A percentile compares a stretch with the other conserved stretches of the same genome.
Evolutionary conservation across 2,888 invertebrate species (phyloP).

Genomic region (Periphyllus acericola): DNA sequence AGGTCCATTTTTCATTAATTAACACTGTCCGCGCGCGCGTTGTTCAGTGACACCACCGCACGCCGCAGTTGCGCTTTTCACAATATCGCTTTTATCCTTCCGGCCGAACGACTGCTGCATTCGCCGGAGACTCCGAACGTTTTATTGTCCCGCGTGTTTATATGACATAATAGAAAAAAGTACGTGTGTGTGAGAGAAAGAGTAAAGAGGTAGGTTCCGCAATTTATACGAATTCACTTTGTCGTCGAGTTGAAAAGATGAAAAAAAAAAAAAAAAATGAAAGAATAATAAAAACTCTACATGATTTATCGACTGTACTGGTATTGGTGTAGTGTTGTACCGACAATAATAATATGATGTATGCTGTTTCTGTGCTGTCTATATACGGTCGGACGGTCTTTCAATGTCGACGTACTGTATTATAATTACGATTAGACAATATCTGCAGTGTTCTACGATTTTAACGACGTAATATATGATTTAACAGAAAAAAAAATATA

Average conservation of each 20-base stretch:
- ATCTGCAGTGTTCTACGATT: not conserved
- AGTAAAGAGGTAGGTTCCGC: not conserved
- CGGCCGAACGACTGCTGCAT: not conserved
- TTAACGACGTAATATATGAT: too few relatives aligned
- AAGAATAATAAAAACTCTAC: too few relatives aligned
- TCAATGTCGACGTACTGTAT: not conserved
- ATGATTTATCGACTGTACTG: too few relatives aligned
- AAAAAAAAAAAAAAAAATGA: too few relatives aligned
- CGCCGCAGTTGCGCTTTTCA: not conserved
- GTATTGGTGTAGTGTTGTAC: too few relatives aligned
- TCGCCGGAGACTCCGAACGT: not conserved
- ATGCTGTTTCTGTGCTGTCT: not conserved
- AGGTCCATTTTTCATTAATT: conserved; percentile 11
- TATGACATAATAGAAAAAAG: not conserved
- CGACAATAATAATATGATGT: not conserved
- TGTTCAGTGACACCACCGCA: not conserved
- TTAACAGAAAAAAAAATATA: too few relatives aligned
- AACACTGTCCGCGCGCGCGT: conserved; percentile 2
- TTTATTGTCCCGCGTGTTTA: not conserved
- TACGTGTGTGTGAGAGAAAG: not conserved
- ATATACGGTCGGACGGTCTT: not conserved
- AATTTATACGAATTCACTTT: not conserved
- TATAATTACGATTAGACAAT: not conserved
- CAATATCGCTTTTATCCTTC: not conserved
- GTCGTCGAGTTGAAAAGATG: not conserved